Conservation (phyloP, 1,140 invertebrate genomes). For the Pristionchus pacificus region DNA sequence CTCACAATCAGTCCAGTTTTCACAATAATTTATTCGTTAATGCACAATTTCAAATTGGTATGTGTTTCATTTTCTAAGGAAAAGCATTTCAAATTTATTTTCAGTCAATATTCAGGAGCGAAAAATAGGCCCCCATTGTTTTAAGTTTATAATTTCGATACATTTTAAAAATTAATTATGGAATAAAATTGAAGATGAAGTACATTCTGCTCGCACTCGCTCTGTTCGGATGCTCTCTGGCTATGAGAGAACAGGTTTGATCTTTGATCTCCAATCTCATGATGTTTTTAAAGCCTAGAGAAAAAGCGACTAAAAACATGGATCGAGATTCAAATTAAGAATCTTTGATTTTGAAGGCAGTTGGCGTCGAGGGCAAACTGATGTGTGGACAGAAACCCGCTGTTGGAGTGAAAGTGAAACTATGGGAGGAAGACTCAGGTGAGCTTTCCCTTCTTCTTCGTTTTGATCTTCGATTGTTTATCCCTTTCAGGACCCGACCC, state of each 20-base stretch:
- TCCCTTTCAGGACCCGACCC: slow-evolving; percentile 35
- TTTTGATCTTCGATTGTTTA: not conserved
- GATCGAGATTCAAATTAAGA: not conserved
- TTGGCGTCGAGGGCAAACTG: slow-evolving; percentile 32
- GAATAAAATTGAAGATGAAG: slow-evolving; percentile 9
- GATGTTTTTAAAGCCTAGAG: no score
- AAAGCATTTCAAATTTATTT: no score
- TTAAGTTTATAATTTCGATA: no score
- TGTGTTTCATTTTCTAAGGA: no score
- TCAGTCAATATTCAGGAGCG: no score
- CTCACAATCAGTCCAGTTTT: no score
- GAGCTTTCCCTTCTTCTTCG: not conserved
- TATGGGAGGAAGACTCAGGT: slow-evolving; percentile 40
- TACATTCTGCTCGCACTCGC: slow-evolving; percentile 9
- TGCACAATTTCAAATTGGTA: no score
- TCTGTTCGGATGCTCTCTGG: slow-evolving; percentile 27
- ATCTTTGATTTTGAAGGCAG: not conserved
- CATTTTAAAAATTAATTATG: no score
- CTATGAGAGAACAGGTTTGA: slow-evolving; percentile 34
- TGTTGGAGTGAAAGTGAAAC: slow-evolving; percentile 38
- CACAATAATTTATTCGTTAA: no score
- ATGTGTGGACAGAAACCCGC: slow-evolving; percentile 36
- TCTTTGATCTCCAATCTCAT: not conserved
- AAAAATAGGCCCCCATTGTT: no score
- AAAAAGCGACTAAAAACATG: no score